Evolutionary conservation across 2,888 invertebrate genomes (phyloP), one percentile per base, ranked within the genome.

Genomic region (Oxytorus armatus): DNA sequence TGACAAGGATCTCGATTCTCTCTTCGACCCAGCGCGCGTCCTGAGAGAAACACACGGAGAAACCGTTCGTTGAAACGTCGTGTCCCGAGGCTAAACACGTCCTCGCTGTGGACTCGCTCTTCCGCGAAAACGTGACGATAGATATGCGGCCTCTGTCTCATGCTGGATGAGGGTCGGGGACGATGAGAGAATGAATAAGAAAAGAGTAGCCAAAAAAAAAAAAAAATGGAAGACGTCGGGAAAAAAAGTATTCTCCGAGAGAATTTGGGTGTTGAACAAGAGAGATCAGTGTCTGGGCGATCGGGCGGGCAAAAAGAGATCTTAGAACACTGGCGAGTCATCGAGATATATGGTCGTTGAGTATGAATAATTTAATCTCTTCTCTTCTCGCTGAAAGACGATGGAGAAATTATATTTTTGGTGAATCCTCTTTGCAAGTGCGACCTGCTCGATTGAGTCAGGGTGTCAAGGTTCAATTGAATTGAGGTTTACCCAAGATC

Each of bases 401-500:
- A 4, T 36, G 5, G 36, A 8, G 8, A 47, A 47, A 47, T 7
- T 5, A 16, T 8, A 16, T 16, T 14, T 47, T 16, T n/a, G n/a
- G n/a, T n/a, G n/a, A n/a, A n/a, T n/a, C 29, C 33, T 33, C 49
- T n/a, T 1, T 0, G 5, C 25, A 61, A 25, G 14, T 7, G 7
- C 25, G 47, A 63, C n/a, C 10, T 18, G 47, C 33, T 63, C 55
- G 63, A 69, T 61, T 33, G 33, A 61, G 36, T n/a, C 36, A 18
- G 53, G 44, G 21, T 44, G 14, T 36, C 44, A 63, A 63, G 44
- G 33, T 69, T 63, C 63, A 21, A 69, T 70, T 55, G 53, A 39
- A 59, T 47, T 21, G 11, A 18, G n/a, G 74, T 63, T 33, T 63
- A 51, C 55, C 36, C 42, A 70, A 77, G 47, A 77, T 70, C 55